Evolutionary conservation across 1,140 invertebrate species (phyloP).

Genomic region (Macrosteles quadrilineatus): DNA sequence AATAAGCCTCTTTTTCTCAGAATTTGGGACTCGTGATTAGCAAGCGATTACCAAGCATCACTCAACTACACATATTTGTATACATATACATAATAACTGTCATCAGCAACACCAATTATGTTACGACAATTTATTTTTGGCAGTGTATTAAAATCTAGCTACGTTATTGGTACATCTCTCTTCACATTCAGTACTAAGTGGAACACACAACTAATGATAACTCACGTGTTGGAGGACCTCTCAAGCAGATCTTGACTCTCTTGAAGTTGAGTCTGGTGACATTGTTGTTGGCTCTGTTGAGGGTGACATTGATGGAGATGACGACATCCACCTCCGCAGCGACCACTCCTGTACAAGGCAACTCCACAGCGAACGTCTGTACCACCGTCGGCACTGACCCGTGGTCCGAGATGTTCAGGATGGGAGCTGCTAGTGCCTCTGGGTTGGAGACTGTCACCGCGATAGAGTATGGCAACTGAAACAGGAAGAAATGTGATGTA

Average conservation of each 20-base stretch:
- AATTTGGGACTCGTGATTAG: too few relatives aligned
- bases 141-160: too few relatives aligned
- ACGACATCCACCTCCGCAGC: slow-evolving; percentile 82
- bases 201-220: too few relatives aligned
- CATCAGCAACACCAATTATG: too few relatives aligned
- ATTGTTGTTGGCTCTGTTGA: slow-evolving; percentile 63
- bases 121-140: too few relatives aligned
- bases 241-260: slow-evolving; percentile 82
- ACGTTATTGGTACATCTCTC: too few relatives aligned
- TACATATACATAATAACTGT: too few relatives aligned
- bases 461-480: slow-evolving; percentile 80
- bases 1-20: too few relatives aligned
- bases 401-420: slow-evolving; percentile 76
- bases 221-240: slow-evolving; percentile 52
- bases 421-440: slow-evolving; percentile 70
- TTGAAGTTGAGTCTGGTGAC: slow-evolving; percentile 76
- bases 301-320: slow-evolving; percentile 81
- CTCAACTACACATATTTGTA: too few relatives aligned
- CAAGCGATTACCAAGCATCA: too few relatives aligned
- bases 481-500: too few relatives aligned
- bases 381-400: slow-evolving; percentile 74
- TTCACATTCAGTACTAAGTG: too few relatives aligned
- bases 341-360: slow-evolving; percentile 77
- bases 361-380: slow-evolving; percentile 79
- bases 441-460: slow-evolving; percentile 59